A percentile compares a stretch with the other conserved stretches of the same genome.
These are phyloP conservation scores for Otis tarda DNA, from an alignment of 2,113 vertebrate species.

Conservation along the genomic window DNA sequence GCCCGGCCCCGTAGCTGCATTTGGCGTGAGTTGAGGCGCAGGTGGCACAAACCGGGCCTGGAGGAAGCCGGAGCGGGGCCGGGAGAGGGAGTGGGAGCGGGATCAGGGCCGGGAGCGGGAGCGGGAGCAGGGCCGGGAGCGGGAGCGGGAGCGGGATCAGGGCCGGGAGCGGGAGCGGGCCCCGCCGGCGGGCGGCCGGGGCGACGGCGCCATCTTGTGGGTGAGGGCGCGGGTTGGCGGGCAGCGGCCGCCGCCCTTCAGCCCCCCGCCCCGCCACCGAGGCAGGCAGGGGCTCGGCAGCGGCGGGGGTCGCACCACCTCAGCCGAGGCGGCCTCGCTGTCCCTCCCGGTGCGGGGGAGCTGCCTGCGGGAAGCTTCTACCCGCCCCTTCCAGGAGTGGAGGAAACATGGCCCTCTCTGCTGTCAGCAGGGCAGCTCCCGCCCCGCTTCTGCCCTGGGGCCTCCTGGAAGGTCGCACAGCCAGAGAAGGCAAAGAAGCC, in stretches of 20 bases:
- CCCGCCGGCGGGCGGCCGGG: background rate
- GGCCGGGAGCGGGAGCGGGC: too few relatives aligned
- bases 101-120: too few relatives aligned
- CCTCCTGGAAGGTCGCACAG: too few relatives aligned
- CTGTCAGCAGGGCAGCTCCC: background rate
- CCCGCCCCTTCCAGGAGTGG: background rate
- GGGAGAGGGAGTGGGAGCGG: too few relatives aligned
- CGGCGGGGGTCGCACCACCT: too few relatives aligned
- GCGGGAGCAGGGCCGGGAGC: too few relatives aligned
- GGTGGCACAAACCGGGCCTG: background rate
- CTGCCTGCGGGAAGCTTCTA: too few relatives aligned
- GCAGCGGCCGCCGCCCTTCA: background rate
- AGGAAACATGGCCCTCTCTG: rapidly evolving
- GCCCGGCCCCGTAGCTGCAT: background rate
- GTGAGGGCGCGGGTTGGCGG: background rate
- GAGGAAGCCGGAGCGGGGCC: too few relatives aligned
- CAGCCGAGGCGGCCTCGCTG: too few relatives aligned
- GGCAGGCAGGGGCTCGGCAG: background rate
- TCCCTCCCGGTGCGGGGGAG: rapidly evolving
- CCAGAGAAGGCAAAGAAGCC: background rate
- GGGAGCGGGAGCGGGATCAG: too few relatives aligned
- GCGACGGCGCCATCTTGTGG: constrained; percentile 55
- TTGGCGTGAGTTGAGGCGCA: background rate
- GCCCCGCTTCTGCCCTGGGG: background rate
- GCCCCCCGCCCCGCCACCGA: background rate